Percentiles rank a stretch among this genome's conserved stretches.
Evolutionary conservation across 2,888 invertebrate species (phyloP).

Genomic region (Dasysyrphus tricinctus): DNA sequence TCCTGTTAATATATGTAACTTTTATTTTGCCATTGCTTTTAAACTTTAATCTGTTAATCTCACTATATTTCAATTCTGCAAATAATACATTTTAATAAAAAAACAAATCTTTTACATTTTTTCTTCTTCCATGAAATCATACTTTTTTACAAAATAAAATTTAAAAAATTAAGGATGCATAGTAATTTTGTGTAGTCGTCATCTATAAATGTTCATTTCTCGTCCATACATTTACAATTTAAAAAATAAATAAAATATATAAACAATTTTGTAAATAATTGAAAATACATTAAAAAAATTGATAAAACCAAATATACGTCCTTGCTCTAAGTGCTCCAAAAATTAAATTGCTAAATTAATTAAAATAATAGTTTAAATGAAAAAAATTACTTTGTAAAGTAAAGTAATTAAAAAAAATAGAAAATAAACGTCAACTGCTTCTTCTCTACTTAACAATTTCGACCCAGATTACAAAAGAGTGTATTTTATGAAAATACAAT

Average conservation of each 20-base stretch:
- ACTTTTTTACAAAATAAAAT: constrained; percentile 31
- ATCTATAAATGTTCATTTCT: constrained; percentile 56
- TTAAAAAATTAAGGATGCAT: constrained; percentile 40
- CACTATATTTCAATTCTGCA: not conserved
- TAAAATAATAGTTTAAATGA: constrained; percentile 7
- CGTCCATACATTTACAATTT: constrained; percentile 52
- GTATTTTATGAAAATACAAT: constrained; percentile 24
- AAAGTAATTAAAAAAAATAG: not conserved
- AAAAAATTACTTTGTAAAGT: constrained; percentile 36
- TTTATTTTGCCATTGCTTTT: constrained; percentile 55
- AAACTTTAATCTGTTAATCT: not conserved
- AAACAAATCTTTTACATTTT: constrained; percentile 40
- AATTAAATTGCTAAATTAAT: constrained; percentile 21
- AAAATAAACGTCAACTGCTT: constrained; percentile 21
- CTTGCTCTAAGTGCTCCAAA: constrained; percentile 51
- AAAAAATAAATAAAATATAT: constrained; percentile 24
- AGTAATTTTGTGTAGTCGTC: constrained; percentile 54
- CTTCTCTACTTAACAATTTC: constrained; percentile 17
- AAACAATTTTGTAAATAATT: constrained; percentile 71
- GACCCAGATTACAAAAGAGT: constrained; percentile 25
- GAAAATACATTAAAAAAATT: constrained; percentile 17
- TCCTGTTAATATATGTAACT: not conserved
- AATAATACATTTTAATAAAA: constrained; percentile 23
- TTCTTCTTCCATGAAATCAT: constrained; percentile 55
- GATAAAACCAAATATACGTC: constrained; percentile 57